These are phyloP conservation scores for Drosophila fuyamai DNA, from an alignment of 1,140 invertebrate species.

Conservation along the genomic window DNA sequence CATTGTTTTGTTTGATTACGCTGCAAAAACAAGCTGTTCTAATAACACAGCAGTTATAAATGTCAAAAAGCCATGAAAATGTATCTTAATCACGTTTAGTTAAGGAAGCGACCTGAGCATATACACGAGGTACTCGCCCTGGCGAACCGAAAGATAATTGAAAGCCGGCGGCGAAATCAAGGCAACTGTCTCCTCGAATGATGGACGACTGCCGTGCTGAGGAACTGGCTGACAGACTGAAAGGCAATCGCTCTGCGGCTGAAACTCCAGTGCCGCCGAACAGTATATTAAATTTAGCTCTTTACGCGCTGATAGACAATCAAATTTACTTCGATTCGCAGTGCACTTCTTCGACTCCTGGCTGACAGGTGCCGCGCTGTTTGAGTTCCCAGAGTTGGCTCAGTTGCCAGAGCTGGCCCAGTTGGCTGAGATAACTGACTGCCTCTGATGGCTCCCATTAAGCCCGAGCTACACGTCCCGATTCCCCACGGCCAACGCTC, in stretches of 20 bases:
- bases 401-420: slow-evolving; percentile 1
- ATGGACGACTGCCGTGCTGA: slow-evolving; percentile 18
- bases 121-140: slow-evolving; percentile 11
- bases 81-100: not conserved
- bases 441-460: slow-evolving; percentile 68
- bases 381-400: slow-evolving; percentile 10
- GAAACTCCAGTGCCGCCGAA: slow-evolving; percentile 19
- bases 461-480: slow-evolving; percentile 25
- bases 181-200: slow-evolving; percentile 35
- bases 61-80: slow-evolving; percentile 1
- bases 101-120: not conserved
- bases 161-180: slow-evolving; percentile 34
- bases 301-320: slow-evolving; percentile 66
- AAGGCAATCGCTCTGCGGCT: slow-evolving; percentile 31
- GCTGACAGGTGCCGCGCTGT: slow-evolving; percentile 33
- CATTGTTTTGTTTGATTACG: slow-evolving; percentile 4
- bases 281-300: slow-evolving; percentile 58
- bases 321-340: slow-evolving; percentile 58
- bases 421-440: slow-evolving; percentile 29
- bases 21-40: slow-evolving; percentile 6
- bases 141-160: slow-evolving; percentile 44
- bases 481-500: slow-evolving; percentile 28
- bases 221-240: slow-evolving; percentile 16
- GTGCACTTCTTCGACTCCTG: slow-evolving; percentile 27
- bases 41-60: not conserved